Conservation (phyloP, 2,797 vertebrate genomes). For the Danio jaintianensis region DNA sequence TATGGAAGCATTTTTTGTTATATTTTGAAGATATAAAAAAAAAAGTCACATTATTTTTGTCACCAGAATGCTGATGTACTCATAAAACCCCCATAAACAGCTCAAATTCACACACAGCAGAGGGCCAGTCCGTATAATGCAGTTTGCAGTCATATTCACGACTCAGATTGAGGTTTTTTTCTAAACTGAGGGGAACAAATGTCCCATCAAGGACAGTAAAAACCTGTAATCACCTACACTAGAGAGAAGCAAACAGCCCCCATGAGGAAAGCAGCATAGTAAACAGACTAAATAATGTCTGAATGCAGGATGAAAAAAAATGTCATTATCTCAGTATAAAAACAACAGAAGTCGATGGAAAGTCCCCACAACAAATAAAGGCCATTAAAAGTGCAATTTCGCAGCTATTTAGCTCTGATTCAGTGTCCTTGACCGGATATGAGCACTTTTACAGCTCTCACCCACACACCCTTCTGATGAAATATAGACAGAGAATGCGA, state of each 20-base stretch:
- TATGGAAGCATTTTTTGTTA: too few species aligned
- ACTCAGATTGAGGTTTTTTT: neutral
- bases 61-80: slow-evolving; percentile 41
- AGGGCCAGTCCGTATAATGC: slow-evolving; percentile 2
- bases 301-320: neutral
- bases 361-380: neutral
- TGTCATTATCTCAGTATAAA: slow-evolving; percentile 6
- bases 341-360: slow-evolving; percentile 14
- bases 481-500: slow-evolving; percentile 7
- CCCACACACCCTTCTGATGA: slow-evolving; percentile 15
- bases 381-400: neutral
- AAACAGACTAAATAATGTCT: slow-evolving; percentile 20
- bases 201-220: slow-evolving; percentile 9
- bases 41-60: too few species aligned
- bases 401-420: slow-evolving; percentile 14
- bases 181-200: neutral
- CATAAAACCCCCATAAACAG: slow-evolving; percentile 30
- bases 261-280: neutral
- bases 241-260: neutral
- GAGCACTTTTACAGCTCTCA: slow-evolving; percentile 20
- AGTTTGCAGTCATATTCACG: slow-evolving; percentile 32
- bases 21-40: too few species aligned
- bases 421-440: neutral
- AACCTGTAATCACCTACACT: neutral
- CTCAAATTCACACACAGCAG: slow-evolving; percentile 10